Percentiles rank a stretch among this genome's conserved stretches.
phyloP scores from a whole-genome alignment of 1,140 invertebrate species.

The Cotesia typhae region DNA sequence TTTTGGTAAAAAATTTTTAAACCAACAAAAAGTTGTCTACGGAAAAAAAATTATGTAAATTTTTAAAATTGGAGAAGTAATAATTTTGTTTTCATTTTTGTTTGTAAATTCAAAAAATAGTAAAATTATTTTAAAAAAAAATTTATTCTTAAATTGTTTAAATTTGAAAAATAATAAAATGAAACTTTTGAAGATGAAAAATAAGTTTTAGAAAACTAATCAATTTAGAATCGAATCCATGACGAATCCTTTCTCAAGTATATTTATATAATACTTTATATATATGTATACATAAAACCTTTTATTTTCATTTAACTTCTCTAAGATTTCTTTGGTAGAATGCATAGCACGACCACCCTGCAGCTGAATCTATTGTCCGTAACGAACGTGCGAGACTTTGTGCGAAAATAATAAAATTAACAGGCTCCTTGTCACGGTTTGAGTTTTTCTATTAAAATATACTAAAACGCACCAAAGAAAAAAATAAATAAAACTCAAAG shows the following conservation, averaged over 20 bases:
- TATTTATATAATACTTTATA: background rate
- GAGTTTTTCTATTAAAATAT: no score
- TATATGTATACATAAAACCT: no score
- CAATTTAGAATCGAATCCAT: constrained; percentile 49
- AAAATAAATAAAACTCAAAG: background rate
- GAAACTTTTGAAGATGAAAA: no score
- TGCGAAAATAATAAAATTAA: constrained; percentile 20
- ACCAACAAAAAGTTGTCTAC: background rate
- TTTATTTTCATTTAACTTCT: constrained; percentile 13
- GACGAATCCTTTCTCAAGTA: constrained; percentile 45
- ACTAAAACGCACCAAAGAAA: background rate
- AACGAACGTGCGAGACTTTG: constrained; percentile 33
- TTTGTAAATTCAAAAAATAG: no score
- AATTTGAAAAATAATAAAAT: no score
- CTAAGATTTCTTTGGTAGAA: constrained; percentile 39
- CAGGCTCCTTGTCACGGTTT: constrained; percentile 6
- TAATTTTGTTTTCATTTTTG: no score
- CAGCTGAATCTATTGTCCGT: constrained; percentile 42
- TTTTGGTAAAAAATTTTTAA: background rate
- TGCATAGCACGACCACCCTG: constrained; percentile 41
- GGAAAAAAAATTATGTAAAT: no score
- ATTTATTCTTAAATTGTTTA: no score
- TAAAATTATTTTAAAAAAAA: no score
- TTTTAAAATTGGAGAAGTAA: no score
- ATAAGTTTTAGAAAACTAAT: constrained; percentile 36